Base-by-base conservation (phyloP, 1,140 invertebrate genomes). In the Ceratoteleas bidentatus region DNA sequence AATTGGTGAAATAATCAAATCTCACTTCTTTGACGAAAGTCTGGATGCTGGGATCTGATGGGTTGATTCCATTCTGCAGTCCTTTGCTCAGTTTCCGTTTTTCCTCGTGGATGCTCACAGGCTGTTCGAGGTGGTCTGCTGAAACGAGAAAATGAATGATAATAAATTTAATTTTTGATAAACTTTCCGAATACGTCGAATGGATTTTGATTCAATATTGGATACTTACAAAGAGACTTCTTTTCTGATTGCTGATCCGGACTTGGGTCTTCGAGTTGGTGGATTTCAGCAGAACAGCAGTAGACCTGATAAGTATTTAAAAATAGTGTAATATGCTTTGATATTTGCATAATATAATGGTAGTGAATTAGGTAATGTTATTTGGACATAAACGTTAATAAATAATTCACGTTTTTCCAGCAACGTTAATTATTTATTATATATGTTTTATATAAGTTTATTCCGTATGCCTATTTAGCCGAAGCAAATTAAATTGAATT, bases 51-150 rank as follows among this genome's bases (percentile, higher is more conserved):
- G 88, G 88, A 83, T 91, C 88, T 3, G 89, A 90, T n/a, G 89
- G 88, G 53, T 86, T 89, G 14, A 91, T 90, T 6, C 89, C 89
- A 81, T 91, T 91, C 47, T 89, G 88, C 11, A 90, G 78, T 36
- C 88, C 87, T 62, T 91, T 91, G 61, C 73, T 90, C 54, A 87
- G 58, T 62, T 91, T 91, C 13, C 87, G 84, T 69, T 90, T 91
- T 34, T 91, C 90, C 50, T 91, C 90, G 14, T 88, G 88, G 13
- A 90, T 86, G 49, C 79, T 90, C 32, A 90, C 14, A 49, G 90
- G 88, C 32, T 91, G 90, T 34, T 90, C 89, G 73, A 90, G 69
- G 74, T 90, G 87, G 78, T 90, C 88, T 85, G 87, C 88, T 91
- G 36, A 82, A 82, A 77, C 54, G 66, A 38, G 36, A 64, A 56